These are phyloP conservation scores for Cyprinus carpio DNA, from an alignment of 2,113 vertebrate species.

Conservation along the genomic window DNA sequence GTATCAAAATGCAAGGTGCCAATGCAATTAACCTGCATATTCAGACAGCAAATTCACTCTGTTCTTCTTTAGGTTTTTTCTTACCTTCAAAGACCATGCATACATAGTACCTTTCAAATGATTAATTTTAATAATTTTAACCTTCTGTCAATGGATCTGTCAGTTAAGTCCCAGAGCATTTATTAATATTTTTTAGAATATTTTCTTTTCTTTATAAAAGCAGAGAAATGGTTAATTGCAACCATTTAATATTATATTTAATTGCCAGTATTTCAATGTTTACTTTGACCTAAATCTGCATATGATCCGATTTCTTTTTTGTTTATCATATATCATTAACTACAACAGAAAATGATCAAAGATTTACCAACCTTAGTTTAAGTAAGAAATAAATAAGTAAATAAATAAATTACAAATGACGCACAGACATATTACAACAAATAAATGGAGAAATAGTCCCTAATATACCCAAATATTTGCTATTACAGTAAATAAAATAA, in stretches of 20 bases:
- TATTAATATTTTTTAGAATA: background rate
- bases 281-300: background rate
- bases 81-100: background rate
- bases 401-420: background rate
- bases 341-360: background rate
- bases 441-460: background rate
- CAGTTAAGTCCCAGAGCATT: background rate
- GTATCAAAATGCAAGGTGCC: background rate
- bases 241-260: background rate
- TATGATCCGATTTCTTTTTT: background rate
- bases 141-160: background rate
- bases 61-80: background rate
- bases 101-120: background rate
- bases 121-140: background rate
- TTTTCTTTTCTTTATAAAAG: background rate
- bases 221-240: background rate
- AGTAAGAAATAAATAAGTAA: background rate
- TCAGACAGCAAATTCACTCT: slow-evolving; percentile 4
- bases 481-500: background rate
- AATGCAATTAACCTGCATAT: slow-evolving; percentile 33
- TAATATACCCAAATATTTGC: background rate
- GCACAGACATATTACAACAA: background rate
- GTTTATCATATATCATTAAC: background rate
- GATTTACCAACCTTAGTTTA: background rate
- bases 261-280: background rate